Percentiles rank a stretch among this genome's conserved stretches.
Evolutionary conservation across 2,888 invertebrate species (phyloP).

Genomic region (Apodemia hepburni): DNA sequence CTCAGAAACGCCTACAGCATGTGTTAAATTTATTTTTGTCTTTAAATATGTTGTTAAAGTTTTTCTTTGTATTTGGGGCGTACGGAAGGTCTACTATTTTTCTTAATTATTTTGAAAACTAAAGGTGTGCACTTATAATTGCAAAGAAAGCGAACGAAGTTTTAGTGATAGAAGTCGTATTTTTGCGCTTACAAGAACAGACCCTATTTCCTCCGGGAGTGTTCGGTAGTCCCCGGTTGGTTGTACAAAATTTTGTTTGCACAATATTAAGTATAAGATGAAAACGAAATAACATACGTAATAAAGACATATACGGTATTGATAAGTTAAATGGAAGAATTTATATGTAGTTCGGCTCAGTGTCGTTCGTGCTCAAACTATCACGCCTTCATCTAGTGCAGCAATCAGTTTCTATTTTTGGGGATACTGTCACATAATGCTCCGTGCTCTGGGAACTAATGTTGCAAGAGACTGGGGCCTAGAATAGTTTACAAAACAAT

Average conservation of each 20-base stretch:
- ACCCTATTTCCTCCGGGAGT: conserved; percentile 18
- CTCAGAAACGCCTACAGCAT: background rate
- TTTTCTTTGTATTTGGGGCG: conserved; percentile 38
- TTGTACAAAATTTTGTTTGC: conserved; percentile 65
- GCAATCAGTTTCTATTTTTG: conserved; percentile 30
- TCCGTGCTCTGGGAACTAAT: background rate
- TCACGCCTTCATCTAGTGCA: conserved; percentile 32
- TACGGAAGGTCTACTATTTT: conserved; percentile 19
- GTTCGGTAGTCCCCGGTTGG: conserved; percentile 26
- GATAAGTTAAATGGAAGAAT: conserved; percentile 73
- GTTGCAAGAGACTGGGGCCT: too few relatives aligned
- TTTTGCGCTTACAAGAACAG: conserved; percentile 1
- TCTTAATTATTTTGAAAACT: conserved; percentile 10
- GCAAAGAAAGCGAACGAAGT: background rate
- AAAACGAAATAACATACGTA: conserved; percentile 78
- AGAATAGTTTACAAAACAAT: too few relatives aligned
- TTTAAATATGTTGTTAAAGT: conserved; percentile 38
- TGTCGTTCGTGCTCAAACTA: conserved; percentile 34
- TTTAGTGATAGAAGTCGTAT: too few relatives aligned
- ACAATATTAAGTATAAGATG: conserved; percentile 65
- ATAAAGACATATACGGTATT: conserved; percentile 80
- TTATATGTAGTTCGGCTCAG: conserved; percentile 50
- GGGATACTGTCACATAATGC: background rate
- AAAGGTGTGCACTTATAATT: background rate
- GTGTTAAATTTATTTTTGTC: conserved; percentile 36